Percentiles rank a stretch among this genome's conserved stretches.
phyloP scores from a whole-genome alignment of 1,140 invertebrate species.

The Oreohelix idahoensis region DNA sequence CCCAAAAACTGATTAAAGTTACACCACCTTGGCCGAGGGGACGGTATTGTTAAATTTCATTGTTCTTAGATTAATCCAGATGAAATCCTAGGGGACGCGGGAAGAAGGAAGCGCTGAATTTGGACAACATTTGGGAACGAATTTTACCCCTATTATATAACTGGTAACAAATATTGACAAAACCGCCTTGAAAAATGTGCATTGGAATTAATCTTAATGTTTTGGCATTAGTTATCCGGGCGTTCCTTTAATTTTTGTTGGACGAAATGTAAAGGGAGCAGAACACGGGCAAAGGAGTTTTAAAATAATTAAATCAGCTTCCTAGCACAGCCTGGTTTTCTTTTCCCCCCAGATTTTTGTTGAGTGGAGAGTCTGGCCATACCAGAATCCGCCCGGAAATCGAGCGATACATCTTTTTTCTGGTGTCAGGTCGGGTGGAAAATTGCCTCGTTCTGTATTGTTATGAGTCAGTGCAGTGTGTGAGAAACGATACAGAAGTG shows the following conservation, averaged over 20 bases:
- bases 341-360: no score
- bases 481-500: neutral
- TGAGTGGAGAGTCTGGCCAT: no score
- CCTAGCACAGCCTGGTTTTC: no score
- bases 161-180: constrained; percentile 3
- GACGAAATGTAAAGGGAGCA: no score
- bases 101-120: neutral
- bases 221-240: neutral
- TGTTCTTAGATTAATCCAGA: constrained; percentile 21
- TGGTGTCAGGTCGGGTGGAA: neutral
- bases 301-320: no score
- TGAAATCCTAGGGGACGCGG: neutral
- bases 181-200: neutral
- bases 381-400: no score
- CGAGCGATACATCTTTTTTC: neutral
- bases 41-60: constrained; percentile 22
- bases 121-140: neutral
- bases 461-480: neutral
- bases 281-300: no score
- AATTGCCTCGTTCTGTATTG: neutral
- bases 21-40: neutral
- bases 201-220: neutral
- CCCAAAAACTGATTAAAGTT: neutral
- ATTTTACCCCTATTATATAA: neutral
- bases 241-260: no score